Evolutionary conservation across 2,888 invertebrate genomes (phyloP).

Genomic region (Trisateles emortualis): DNA sequence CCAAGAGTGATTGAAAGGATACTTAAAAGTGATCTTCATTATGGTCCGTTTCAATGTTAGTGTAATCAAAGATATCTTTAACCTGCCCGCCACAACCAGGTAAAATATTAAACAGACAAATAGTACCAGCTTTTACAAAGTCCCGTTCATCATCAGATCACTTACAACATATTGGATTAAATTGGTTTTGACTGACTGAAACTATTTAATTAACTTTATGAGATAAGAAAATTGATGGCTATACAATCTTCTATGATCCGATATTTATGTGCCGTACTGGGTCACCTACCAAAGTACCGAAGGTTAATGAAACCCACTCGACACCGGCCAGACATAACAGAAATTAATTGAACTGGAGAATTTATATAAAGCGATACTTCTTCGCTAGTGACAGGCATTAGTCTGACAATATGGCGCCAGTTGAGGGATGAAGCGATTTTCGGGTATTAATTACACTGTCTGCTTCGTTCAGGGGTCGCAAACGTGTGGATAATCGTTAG

Average conservation of each 20-base stretch:
- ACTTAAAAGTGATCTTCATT: too few species aligned
- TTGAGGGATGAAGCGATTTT: conserved; percentile 39
- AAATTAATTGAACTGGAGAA: conserved; percentile 79
- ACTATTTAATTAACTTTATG: not conserved
- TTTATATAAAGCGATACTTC: conserved; percentile 81
- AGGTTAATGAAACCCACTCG: conserved; percentile 75
- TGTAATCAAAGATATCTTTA: too few species aligned
- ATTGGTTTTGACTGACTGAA: too few species aligned
- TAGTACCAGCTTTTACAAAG: too few species aligned
- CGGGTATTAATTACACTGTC: not conserved
- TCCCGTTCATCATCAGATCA: too few species aligned
- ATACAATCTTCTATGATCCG: not conserved
- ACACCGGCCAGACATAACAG: conserved; percentile 72
- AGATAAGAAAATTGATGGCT: not conserved
- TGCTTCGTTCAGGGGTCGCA: not conserved
- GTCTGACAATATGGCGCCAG: conserved; percentile 44
- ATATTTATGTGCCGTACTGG: conserved; percentile 21
- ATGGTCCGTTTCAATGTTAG: too few species aligned
- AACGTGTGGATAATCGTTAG: too few species aligned
- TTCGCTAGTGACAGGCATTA: conserved; percentile 73
- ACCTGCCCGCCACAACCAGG: too few species aligned
- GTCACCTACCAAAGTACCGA: conserved; percentile 40
- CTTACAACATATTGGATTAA: too few species aligned
- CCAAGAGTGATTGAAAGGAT: too few species aligned
- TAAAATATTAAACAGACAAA: too few species aligned